Evolutionary conservation across 2,797 vertebrate species (phyloP), one percentile per base, ranked within the genome.

Genomic region (Poeciliopsis paucimaculata): DNA sequence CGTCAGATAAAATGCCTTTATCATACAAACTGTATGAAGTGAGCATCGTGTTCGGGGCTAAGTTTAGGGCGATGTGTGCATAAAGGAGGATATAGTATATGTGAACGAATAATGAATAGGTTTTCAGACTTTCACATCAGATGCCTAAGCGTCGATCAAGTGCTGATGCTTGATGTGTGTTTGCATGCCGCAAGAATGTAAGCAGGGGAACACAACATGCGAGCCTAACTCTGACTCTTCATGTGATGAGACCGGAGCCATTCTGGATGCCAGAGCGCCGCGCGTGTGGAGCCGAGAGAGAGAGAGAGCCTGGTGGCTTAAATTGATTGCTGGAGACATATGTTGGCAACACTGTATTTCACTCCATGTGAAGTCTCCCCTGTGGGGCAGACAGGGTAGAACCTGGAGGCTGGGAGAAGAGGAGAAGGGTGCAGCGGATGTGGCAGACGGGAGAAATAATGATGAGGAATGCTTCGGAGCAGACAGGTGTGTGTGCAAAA

Each of bases 271-370:
- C 49, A 66, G 72, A 78, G 78, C 81, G 78, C 88, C 86, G 80
- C 81, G 81, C 81, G 75, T 82, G 72, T 84, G 76, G 73, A 88
- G 87, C 85, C 84, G 72, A 86, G 79, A 86, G 47, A 49, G 18
- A 47, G 15, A 39, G 39, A 45, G 45, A 46, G 85, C 84, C 91
- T 88, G 47, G 75, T 90, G 88, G 90, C 85, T 81, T 87, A 77
- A 91, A 95, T 91, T 92, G 89, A 94, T 93, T 88, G 90, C 88
- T 78, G 39, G 78, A 91, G 91, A 92, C 91, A 89, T 90, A 91
- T 91, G 91, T 91, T 93, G 92, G 88, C 91, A 89, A 87, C 45
- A 77, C 85, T 87, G 93, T 90, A 90, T 90, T 92, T 93, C 91
- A 92, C 89, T 86, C 88, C 49, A 77, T 86, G 88, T 91, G 89